Percentiles rank a stretch among this genome's conserved stretches.
Conservation (phyloP, 2,888 invertebrate species). For the Agrochola circellaris region DNA sequence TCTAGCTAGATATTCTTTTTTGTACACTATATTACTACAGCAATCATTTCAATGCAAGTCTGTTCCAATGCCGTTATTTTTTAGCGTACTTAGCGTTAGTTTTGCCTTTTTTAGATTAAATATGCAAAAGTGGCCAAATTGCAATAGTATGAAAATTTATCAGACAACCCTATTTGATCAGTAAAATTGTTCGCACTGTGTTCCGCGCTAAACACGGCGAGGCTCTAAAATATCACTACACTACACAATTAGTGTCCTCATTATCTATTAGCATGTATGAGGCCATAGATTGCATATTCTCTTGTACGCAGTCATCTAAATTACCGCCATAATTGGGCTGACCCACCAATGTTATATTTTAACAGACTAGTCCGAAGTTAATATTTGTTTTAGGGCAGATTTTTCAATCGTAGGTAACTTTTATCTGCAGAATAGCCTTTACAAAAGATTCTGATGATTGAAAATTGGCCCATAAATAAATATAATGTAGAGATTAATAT, state of each 20-base stretch:
- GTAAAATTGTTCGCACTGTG: slow-evolving; percentile 12
- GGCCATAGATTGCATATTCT: slow-evolving; percentile 22
- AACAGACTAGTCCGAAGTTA: not conserved
- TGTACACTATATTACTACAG: not conserved
- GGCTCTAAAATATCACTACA: slow-evolving; percentile 41
- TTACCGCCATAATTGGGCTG: slow-evolving; percentile 12
- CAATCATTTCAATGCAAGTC: not conserved
- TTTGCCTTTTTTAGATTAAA: not conserved
- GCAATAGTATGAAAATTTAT: not conserved
- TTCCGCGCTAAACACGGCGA: slow-evolving; percentile 17
- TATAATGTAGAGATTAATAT: not conserved
- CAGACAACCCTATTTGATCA: slow-evolving; percentile 30
- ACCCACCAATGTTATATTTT: not conserved
- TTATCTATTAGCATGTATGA: slow-evolving; percentile 36
- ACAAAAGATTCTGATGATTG: not conserved
- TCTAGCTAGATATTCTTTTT: not conserved
- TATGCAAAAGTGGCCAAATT: not conserved
- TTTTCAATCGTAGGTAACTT: not conserved
- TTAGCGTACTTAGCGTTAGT: no score
- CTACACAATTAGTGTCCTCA: slow-evolving; percentile 33
- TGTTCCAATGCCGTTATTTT: not conserved
- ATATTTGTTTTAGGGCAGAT: not conserved
- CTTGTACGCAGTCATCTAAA: slow-evolving; percentile 28
- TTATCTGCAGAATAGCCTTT: not conserved
- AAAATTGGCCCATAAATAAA: not conserved